Percentiles rank a stretch among this genome's conserved stretches.
These are phyloP conservation scores for Archaeoteleia sp. DNA, from an alignment of 2,888 invertebrate species.

Conservation along the genomic window DNA sequence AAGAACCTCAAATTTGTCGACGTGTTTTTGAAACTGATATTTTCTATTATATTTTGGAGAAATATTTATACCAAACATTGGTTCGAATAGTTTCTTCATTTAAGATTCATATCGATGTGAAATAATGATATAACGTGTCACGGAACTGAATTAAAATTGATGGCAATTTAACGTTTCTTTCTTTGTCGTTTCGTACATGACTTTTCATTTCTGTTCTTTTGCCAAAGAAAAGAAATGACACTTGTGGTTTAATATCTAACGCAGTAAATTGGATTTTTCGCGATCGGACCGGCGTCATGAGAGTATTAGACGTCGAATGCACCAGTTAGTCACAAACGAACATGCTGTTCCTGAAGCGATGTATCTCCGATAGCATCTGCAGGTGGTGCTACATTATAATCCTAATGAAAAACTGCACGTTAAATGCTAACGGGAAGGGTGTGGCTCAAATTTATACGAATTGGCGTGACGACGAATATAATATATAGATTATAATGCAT, in stretches of 20 bases:
- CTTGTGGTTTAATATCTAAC: constrained; percentile 31
- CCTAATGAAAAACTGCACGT: constrained; percentile 15
- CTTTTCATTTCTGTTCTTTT: constrained; percentile 16
- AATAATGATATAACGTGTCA: no score
- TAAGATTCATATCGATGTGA: no score
- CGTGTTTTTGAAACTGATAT: no score
- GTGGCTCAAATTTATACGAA: constrained; percentile 6
- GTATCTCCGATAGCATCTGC: constrained; percentile 37
- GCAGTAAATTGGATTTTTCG: constrained; percentile 39
- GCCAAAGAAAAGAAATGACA: constrained; percentile 4
- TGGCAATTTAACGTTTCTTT: no score
- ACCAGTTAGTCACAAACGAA: constrained; percentile 33
- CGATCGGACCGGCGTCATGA: constrained; percentile 1
- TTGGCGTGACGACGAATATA: no score
- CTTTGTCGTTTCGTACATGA: background rate
- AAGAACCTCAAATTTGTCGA: no score
- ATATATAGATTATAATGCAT: no score
- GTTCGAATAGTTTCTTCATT: no score
- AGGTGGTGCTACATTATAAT: constrained; percentile 22
- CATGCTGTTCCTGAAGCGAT: constrained; percentile 24
- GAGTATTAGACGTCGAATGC: constrained; percentile 41
- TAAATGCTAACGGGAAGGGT: constrained; percentile 23
- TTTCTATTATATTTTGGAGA: no score
- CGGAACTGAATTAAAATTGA: no score
- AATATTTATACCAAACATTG: no score